phyloP scores from a whole-genome alignment of 2,797 vertebrate genomes.

The Notolabrus celidotus region DNA sequence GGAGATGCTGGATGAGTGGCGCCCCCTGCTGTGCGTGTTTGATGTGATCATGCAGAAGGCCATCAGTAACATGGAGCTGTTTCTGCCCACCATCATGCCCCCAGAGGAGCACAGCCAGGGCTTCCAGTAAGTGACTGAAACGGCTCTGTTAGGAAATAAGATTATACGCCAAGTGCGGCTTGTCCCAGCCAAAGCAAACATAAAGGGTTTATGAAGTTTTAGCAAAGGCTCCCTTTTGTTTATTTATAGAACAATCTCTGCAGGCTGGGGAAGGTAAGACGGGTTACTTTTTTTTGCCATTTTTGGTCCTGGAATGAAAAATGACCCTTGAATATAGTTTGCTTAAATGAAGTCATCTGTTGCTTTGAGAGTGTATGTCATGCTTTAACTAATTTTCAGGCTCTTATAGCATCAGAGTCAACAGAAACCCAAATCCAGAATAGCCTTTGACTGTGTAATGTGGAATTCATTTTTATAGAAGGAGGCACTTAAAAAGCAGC shows the following conservation, averaged over 20 bases:
- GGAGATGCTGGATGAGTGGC: conserved; percentile 98
- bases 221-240: conserved; percentile 21
- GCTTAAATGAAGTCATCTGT: conserved; percentile 20
- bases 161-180: conserved; percentile 27
- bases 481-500: neutral
- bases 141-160: conserved; percentile 25
- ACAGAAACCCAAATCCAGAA: neutral
- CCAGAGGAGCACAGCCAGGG: conserved; percentile 92
- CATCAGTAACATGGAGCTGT: conserved; percentile 96
- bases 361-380: conserved; percentile 8
- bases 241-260: conserved; percentile 16
- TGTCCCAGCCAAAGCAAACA: conserved; percentile 31
- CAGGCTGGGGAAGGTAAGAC: conserved; percentile 1
- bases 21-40: conserved; percentile 96
- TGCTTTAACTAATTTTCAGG: conserved; percentile 19
- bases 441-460: neutral
- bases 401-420: conserved; percentile 5
- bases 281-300: neutral
- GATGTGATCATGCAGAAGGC: conserved; percentile 98
- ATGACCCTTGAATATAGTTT: neutral
- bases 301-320: conserved; percentile 3
- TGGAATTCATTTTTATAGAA: neutral
- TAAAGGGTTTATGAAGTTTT: conserved; percentile 27
- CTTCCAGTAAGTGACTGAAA: conserved; percentile 89
- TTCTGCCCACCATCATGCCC: conserved; percentile 96